Evolutionary conservation across 2,797 vertebrate genomes (phyloP), one percentile per base, ranked within the genome.

Genomic region (Limnodromus scolopaceus): DNA sequence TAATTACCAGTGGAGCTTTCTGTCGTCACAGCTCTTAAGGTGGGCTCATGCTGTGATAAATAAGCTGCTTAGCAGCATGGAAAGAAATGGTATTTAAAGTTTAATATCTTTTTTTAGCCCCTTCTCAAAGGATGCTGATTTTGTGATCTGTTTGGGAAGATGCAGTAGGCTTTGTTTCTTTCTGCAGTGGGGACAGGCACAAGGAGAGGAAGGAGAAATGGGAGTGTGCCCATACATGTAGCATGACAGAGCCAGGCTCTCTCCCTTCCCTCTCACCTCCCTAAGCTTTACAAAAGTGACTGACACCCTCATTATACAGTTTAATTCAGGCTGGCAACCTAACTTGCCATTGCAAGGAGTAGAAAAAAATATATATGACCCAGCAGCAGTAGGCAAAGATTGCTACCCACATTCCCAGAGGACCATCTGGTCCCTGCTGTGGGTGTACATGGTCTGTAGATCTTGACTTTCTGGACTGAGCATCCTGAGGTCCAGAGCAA

Each of bases 41-140:
- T 97, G 95, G 90, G 93, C 92, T 95, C 97, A 98, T 16, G 91
- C 98, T 97, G 97, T 83, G 98, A 95, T 97, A 97, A 98, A 97
- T 98, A 98, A 98, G 96, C 97, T 96, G 96, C 97, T 98, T 98
- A 98, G 91, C 97, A 97, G 98, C 96, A 94, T 92, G 96, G 96
- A 97, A 95, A 97, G 86, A 96, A 97, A 97, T 93, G 90, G 97
- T 94, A 97, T 97, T 98, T 98, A 96, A 96, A 98, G 93, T 96
- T 93, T 92, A 96, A 87, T 95, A 81, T 96, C 91, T 97, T 96
- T 97, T 98, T 97, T 97, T 96, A 97, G 92, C 53, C 92, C 77
- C 64, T 60, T 97, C 95, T 98, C 94, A 97, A 97, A 95, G 83
- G 86, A 97, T 60, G 66, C 69, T 91, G 85, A 96, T 97, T 96